Conservation (phyloP, 2,888 invertebrate species). For the Agapetus fuscipes region DNA sequence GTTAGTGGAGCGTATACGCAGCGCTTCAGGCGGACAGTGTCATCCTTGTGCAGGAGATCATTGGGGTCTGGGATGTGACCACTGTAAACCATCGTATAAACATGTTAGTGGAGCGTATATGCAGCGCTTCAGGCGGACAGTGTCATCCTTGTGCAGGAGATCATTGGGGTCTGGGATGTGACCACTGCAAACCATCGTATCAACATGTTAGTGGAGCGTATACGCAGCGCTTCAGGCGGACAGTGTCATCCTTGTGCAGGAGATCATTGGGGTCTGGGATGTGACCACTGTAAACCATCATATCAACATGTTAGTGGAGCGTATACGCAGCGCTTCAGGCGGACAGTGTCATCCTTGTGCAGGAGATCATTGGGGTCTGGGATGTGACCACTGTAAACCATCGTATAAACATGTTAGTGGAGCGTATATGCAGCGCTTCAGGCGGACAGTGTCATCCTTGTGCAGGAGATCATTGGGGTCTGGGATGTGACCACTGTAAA, state of each 20-base stretch:
- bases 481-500: conserved; percentile 75
- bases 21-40: conserved; percentile 89
- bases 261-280: conserved; percentile 79
- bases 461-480: conserved; percentile 70
- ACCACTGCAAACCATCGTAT: conserved; percentile 69
- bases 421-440: conserved; percentile 95
- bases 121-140: conserved; percentile 92
- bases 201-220: no score
- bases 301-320: no score
- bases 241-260: conserved; percentile 82
- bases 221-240: conserved; percentile 92
- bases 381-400: conserved; percentile 70
- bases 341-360: conserved; percentile 84
- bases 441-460: conserved; percentile 88
- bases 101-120: no score
- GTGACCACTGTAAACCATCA: conserved; percentile 68
- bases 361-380: conserved; percentile 79
- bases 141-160: conserved; percentile 81
- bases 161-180: conserved; percentile 78
- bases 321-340: conserved; percentile 93
- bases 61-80: conserved; percentile 80
- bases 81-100: conserved; percentile 51
- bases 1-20: conserved; percentile 89
- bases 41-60: conserved; percentile 82
- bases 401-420: no score